Conservation (phyloP, 2,888 invertebrate species). For the Drosophila suboccidentalis region DNA sequence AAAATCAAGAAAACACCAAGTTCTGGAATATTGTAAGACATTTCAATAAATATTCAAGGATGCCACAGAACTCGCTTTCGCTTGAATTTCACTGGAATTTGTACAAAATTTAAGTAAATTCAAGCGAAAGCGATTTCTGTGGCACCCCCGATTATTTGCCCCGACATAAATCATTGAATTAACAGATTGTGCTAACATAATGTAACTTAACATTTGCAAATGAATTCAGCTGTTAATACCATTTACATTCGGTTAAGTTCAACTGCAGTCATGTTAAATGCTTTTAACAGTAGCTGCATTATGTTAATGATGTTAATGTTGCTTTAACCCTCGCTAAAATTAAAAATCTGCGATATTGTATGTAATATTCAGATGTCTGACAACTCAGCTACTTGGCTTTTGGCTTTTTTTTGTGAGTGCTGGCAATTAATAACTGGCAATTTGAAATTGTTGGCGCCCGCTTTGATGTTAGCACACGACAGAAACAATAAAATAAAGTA, state of each 20-base stretch:
- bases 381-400: slow-evolving; percentile 27
- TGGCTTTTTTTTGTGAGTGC: slow-evolving; percentile 5
- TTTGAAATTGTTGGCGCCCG: slow-evolving; percentile 61
- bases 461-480: slow-evolving; percentile 56
- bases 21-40: background rate
- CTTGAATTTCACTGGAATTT: too few species aligned
- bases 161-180: too few species aligned
- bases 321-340: slow-evolving; percentile 2
- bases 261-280: background rate
- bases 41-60: too few species aligned
- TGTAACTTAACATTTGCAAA: background rate
- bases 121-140: too few species aligned
- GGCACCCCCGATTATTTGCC: too few species aligned
- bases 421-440: slow-evolving; percentile 63
- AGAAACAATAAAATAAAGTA: slow-evolving; percentile 4
- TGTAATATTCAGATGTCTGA: slow-evolving; percentile 34
- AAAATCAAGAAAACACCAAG: background rate
- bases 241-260: background rate
- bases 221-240: background rate
- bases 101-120: too few species aligned
- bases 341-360: slow-evolving; percentile 18
- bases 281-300: slow-evolving; percentile 1
- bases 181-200: too few species aligned
- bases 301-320: slow-evolving; percentile 6
- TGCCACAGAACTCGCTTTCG: too few species aligned